A percentile compares a stretch with the other conserved stretches of the same genome.
Evolutionary conservation across 2,888 invertebrate species (phyloP).

Genomic region (Chrysomela aeneicollis): DNA sequence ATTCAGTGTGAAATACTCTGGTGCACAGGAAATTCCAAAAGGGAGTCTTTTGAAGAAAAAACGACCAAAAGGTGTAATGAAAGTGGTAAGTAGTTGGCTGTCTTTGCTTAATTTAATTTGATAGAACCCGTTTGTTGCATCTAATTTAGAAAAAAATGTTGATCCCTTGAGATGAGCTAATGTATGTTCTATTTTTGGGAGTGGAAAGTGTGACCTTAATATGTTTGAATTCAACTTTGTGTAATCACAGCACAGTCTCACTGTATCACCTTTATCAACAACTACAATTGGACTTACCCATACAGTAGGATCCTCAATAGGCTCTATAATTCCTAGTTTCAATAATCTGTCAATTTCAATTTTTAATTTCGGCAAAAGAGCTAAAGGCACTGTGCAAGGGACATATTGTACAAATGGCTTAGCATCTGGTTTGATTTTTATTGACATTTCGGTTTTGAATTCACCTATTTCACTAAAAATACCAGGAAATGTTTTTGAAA

Average conservation of each 20-base stretch:
- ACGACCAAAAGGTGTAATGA: no score
- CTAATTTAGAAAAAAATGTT: constrained; percentile 36
- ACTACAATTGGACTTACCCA: constrained; percentile 27
- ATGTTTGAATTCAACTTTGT: constrained; percentile 36
- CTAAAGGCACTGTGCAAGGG: constrained; percentile 19
- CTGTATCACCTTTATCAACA: constrained; percentile 11
- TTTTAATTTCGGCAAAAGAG: constrained; percentile 13
- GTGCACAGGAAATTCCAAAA: no score
- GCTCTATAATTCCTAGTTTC: constrained; percentile 23
- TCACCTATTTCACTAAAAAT: constrained; percentile 22
- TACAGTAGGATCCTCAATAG: constrained; percentile 18
- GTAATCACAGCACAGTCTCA: constrained; percentile 36
- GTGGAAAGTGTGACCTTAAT: constrained; percentile 19
- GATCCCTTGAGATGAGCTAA: constrained; percentile 40
- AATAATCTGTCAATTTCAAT: constrained; percentile 14
- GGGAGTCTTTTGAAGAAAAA: no score
- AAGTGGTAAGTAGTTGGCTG: constrained; percentile 11
- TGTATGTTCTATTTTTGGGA: constrained; percentile 43
- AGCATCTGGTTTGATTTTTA: constrained; percentile 14
- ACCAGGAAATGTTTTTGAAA: constrained; percentile 5
- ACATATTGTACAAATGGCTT: constrained; percentile 23
- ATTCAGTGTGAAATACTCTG: constrained; percentile 9
- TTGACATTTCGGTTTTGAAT: constrained; percentile 26
- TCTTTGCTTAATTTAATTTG: constrained; percentile 24
- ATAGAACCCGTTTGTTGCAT: constrained; percentile 26